Conservation (phyloP, 2,113 vertebrate species). For the Pygoscelis adeliae region DNA sequence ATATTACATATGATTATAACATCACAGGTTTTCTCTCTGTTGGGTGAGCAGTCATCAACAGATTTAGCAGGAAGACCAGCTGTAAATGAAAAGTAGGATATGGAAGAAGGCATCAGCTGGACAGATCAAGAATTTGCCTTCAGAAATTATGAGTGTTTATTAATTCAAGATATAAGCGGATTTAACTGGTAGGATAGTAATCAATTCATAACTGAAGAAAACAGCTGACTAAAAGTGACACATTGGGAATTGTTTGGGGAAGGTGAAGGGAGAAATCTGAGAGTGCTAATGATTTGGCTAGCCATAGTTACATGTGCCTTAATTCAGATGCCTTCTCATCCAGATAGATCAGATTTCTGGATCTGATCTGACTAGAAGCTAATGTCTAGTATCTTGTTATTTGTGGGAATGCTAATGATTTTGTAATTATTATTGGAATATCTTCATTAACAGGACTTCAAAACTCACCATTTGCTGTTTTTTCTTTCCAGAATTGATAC, state of each 20-base stretch:
- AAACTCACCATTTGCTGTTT: background rate
- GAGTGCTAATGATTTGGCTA: background rate
- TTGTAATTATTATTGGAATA: background rate
- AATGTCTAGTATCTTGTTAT: background rate
- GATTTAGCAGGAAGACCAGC: background rate
- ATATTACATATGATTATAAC: background rate
- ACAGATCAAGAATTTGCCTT: background rate
- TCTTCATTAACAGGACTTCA: background rate
- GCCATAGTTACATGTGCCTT: background rate
- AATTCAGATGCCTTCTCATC: background rate
- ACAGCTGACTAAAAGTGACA: background rate
- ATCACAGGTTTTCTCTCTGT: background rate
- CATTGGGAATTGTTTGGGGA: background rate
- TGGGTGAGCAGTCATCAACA: background rate
- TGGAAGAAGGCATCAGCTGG: background rate
- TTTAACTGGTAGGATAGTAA: background rate
- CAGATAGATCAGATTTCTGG: background rate
- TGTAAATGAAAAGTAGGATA: background rate
- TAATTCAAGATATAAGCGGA: background rate
- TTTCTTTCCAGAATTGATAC: background rate
- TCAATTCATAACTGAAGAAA: background rate
- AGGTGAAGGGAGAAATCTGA: background rate
- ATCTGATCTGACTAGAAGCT: background rate
- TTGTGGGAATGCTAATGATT: background rate
- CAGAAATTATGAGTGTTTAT: background rate